Conservation (phyloP, 1,140 invertebrate genomes). For the Eurosta solidaginis region DNA sequence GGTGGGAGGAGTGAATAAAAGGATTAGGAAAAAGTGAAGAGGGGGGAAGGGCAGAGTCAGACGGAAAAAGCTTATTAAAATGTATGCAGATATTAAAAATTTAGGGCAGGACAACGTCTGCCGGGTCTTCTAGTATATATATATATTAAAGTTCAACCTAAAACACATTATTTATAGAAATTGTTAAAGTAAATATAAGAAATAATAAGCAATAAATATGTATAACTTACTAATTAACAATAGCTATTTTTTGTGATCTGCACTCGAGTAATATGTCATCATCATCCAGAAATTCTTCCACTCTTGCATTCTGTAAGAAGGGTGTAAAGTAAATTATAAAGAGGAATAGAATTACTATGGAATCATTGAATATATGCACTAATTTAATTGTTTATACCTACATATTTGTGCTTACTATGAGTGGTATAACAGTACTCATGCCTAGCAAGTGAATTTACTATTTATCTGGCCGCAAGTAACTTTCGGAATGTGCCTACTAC, state of each 20-base stretch:
- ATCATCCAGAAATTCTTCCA: constrained; percentile 89
- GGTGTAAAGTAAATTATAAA: constrained; percentile 32
- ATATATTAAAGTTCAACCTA: background rate
- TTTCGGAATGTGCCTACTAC: too few species aligned
- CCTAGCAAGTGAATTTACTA: too few species aligned
- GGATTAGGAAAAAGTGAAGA: too few species aligned
- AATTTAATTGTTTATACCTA: background rate
- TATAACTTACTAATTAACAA: constrained; percentile 87
- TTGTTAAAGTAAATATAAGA: background rate
- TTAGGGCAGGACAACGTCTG: too few species aligned
- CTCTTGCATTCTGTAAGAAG: constrained; percentile 83
- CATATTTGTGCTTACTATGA: too few species aligned
- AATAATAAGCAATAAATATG: background rate
- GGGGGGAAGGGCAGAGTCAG: too few species aligned
- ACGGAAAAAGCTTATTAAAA: too few species aligned
- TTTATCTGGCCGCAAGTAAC: too few species aligned
- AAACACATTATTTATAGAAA: background rate
- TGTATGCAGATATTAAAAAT: too few species aligned
- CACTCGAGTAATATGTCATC: constrained; percentile 96
- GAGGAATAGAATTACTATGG: background rate
- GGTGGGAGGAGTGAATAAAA: too few species aligned
- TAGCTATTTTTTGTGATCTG: constrained; percentile 87
- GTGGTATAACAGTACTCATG: too few species aligned
- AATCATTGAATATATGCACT: background rate
- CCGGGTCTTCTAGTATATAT: too few species aligned